Evolutionary conservation across 2,113 vertebrate species (phyloP).

Genomic region (Isichthys henryi): DNA sequence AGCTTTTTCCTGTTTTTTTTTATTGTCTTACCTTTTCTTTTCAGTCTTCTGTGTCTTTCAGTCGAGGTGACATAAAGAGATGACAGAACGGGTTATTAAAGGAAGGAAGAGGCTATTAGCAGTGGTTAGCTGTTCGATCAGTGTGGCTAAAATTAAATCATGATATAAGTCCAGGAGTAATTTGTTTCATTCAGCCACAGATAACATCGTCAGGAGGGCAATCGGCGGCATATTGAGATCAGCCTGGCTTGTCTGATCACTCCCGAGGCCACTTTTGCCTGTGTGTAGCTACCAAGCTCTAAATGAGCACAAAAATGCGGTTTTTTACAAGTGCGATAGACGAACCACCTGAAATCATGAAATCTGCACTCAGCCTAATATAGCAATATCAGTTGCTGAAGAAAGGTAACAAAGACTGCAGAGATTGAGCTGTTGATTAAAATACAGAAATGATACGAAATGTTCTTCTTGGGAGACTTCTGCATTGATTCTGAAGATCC

Average conservation of each 20-base stretch:
- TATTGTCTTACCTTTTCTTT: neutral
- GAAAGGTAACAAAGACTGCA: neutral
- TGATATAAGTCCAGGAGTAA: conserved; percentile 10
- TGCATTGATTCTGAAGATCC: neutral
- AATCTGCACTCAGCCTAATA: neutral
- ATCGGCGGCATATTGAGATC: neutral
- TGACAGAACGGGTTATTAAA: neutral
- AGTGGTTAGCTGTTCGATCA: neutral
- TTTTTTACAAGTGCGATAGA: neutral
- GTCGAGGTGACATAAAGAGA: neutral
- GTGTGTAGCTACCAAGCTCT: neutral
- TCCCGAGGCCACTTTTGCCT: neutral
- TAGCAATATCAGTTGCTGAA: neutral
- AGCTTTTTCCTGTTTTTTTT: neutral
- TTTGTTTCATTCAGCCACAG: conserved; percentile 22
- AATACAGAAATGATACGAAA: neutral
- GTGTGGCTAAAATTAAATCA: neutral
- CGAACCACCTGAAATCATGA: neutral
- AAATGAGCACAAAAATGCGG: neutral
- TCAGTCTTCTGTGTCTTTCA: neutral
- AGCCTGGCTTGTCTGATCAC: neutral
- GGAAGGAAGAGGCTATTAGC: neutral
- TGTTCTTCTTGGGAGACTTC: neutral
- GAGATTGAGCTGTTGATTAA: neutral
- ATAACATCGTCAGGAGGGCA: conserved; percentile 18